A percentile compares a stretch with the other conserved stretches of the same genome.
These are phyloP conservation scores for Aleiodes leptofemur DNA, from an alignment of 2,888 invertebrate genomes.

Conservation along the genomic window DNA sequence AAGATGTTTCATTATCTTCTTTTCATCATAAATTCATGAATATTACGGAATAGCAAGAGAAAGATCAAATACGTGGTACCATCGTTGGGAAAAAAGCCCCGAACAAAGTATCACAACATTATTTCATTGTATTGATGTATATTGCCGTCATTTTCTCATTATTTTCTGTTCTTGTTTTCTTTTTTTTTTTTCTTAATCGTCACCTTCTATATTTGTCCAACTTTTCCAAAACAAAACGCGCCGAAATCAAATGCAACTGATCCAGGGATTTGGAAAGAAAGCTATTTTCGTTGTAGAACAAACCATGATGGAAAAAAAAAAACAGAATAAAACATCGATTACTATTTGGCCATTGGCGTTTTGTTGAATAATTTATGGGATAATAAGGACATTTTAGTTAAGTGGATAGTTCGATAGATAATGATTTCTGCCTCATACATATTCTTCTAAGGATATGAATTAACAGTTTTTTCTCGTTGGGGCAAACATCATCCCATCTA, in stretches of 20 bases:
- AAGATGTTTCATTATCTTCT: slow-evolving; percentile 12
- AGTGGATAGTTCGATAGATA: background rate
- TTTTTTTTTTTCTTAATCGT: slow-evolving; percentile 52
- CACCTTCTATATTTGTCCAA: slow-evolving; percentile 74
- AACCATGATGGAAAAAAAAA: slow-evolving; percentile 36
- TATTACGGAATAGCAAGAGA: background rate
- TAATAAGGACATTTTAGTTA: slow-evolving; percentile 2
- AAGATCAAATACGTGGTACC: background rate
- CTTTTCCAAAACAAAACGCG: slow-evolving; percentile 74
- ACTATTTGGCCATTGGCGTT: slow-evolving; percentile 22
- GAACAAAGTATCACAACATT: slow-evolving; percentile 16
- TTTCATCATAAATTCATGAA: background rate
- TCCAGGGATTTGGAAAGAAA: slow-evolving; percentile 74
- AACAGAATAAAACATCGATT: slow-evolving; percentile 38
- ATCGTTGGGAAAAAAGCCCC: slow-evolving; percentile 15
- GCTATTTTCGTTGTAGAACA: slow-evolving; percentile 62
- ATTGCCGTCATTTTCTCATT: slow-evolving; percentile 28
- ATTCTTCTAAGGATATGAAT: background rate
- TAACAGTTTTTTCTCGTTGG: background rate
- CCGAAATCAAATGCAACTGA: slow-evolving; percentile 75
- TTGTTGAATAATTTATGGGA: background rate
- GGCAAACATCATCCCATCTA: no score
- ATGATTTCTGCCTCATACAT: background rate
- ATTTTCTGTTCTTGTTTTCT: slow-evolving; percentile 27
- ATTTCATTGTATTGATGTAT: slow-evolving; percentile 21